phyloP scores from a whole-genome alignment of 1,140 invertebrate species.

The Lordiphosa collinella region DNA sequence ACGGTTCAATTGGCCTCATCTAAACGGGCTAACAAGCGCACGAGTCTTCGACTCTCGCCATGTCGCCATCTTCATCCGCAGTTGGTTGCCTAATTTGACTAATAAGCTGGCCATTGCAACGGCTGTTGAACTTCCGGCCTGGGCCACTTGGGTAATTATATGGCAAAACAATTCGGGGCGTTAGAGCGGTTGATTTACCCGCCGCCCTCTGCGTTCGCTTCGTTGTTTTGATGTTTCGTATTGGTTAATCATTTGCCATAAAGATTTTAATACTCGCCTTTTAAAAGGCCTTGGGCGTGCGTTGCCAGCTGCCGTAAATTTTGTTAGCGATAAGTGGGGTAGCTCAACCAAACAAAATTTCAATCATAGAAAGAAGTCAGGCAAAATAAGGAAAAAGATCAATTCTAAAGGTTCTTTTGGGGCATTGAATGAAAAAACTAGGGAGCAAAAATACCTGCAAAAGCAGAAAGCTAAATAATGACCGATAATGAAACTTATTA shows the following conservation, averaged over 20 bases:
- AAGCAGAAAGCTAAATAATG: no score
- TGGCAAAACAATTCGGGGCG: constrained; percentile 62
- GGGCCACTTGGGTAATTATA: constrained; percentile 71
- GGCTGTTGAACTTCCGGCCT: constrained; percentile 70
- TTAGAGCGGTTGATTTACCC: constrained; percentile 30
- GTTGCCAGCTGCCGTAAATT: no score
- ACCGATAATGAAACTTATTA: no score
- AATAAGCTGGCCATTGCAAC: constrained; percentile 74
- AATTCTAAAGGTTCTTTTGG: no score
- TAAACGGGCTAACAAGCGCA: constrained; percentile 63
- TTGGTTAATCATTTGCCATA: constrained; percentile 77
- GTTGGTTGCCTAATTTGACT: constrained; percentile 66
- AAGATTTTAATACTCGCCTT: constrained; percentile 76
- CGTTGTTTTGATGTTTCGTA: constrained; percentile 35
- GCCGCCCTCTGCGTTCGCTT: constrained; percentile 19
- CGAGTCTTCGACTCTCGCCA: constrained; percentile 23
- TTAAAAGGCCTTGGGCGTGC: constrained; percentile 42
- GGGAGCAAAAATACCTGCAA: no score
- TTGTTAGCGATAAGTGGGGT: no score
- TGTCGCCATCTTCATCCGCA: constrained; percentile 8
- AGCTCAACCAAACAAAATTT: no score
- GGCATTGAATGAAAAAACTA: no score
- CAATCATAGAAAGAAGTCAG: no score
- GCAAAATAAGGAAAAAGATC: no score
- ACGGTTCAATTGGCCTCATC: constrained; percentile 68